A percentile compares a stretch with the other conserved stretches of the same genome.
Evolutionary conservation across 2,797 vertebrate species (phyloP).

Genomic region (Thripadectes ignobilis): DNA sequence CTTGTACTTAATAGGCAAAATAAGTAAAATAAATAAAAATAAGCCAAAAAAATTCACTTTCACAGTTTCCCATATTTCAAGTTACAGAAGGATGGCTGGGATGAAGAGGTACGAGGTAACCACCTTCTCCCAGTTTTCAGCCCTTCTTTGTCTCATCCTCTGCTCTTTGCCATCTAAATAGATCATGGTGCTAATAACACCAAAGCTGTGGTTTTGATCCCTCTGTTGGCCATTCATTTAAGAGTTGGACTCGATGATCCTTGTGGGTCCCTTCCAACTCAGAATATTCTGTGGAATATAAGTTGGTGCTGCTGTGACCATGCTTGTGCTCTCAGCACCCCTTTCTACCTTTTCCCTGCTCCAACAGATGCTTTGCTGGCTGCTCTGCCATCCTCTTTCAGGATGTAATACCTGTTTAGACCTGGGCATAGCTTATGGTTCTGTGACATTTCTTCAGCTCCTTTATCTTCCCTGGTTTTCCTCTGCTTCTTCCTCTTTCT

Average conservation of each 20-base stretch:
- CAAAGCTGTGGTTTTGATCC: not conserved
- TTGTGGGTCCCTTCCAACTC: not conserved
- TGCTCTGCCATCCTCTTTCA: not conserved
- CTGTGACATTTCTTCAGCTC: not conserved
- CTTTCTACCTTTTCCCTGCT: not conserved
- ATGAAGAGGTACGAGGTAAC: not conserved
- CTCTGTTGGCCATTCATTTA: not conserved
- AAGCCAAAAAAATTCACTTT: not conserved
- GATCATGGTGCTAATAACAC: not conserved
- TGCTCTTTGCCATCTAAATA: not conserved
- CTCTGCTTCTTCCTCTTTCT: not conserved
- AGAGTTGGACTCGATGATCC: not conserved
- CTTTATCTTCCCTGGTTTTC: not conserved
- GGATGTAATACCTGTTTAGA: not conserved
- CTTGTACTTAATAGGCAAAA: not conserved
- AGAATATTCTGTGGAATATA: not conserved
- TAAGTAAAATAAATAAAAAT: not conserved
- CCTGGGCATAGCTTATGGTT: not conserved
- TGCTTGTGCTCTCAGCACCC: not conserved
- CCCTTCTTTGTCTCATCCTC: rapidly evolving
- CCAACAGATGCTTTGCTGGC: not conserved
- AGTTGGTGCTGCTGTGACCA: not conserved
- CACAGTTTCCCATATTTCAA: not conserved
- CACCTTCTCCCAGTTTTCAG: not conserved
- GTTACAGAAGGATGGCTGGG: not conserved